phyloP scores from a whole-genome alignment of 2,113 vertebrate species.

The Hydrolagus affinis region DNA sequence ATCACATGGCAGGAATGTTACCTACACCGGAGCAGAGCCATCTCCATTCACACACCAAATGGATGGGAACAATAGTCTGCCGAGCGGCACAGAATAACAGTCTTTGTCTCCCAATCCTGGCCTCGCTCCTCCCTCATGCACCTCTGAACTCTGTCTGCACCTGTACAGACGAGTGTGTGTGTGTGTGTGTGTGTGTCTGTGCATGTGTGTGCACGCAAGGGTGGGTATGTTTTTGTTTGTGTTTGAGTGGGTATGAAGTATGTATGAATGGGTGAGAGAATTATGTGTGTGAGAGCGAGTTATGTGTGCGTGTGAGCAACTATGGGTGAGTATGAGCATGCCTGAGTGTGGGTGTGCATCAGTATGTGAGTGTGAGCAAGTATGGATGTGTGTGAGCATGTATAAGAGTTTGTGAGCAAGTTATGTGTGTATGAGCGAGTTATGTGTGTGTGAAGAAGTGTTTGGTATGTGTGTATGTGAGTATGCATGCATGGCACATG shows the following conservation, averaged over 20 bases:
- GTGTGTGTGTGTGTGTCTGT: not conserved
- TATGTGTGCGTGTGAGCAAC: too few species aligned
- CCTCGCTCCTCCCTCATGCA: not conserved
- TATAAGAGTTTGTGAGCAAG: not conserved
- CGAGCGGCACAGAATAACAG: not conserved
- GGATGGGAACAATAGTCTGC: not conserved
- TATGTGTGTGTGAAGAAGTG: too few species aligned
- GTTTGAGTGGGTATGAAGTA: too few species aligned
- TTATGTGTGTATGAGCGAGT: not conserved
- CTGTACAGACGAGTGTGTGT: not conserved
- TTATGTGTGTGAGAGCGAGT: too few species aligned
- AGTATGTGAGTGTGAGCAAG: not conserved
- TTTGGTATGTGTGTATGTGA: too few species aligned
- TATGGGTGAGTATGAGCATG: not conserved
- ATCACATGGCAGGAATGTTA: constrained; percentile 28
- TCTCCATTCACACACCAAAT: constrained; percentile 11
- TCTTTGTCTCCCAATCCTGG: not conserved
- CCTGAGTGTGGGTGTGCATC: not conserved
- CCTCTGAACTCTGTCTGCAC: not conserved
- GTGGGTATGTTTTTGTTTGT: too few species aligned
- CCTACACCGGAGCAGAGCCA: constrained; percentile 24
- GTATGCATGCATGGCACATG: not conserved
- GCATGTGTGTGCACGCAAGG: not conserved
- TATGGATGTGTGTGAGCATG: not conserved
- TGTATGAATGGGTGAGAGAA: too few species aligned